Base-by-base conservation (phyloP, 2,888 invertebrate genomes). In the Ophraella communa region DNA sequence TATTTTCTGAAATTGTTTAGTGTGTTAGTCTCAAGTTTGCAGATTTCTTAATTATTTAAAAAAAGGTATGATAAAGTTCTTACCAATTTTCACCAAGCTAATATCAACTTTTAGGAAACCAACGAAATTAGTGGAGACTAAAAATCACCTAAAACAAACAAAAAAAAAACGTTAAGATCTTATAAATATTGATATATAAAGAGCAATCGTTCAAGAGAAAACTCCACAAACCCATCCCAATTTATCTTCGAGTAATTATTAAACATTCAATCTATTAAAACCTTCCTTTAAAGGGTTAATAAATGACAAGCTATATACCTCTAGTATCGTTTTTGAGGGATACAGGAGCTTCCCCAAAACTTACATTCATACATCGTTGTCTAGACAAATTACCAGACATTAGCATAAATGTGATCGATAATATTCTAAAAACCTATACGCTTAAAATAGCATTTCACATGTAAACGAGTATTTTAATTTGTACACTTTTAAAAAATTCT, bases 391-490 rank as follows among this genome's bases (percentile, higher is more conserved):
- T 62, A 62, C 54, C 49, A 44, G 27, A 30, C 56, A 72, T 70
- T 75, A 73, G 71, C 70, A 71, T 73, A 71, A 55, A 65, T 53
- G 44, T 64, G 68, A 77, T 76, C 74, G 72, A 76, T 75, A 76
- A 47, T 67, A 76, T 77, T 78, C 76, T 73, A 74, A 74, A 76
- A n/a, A 17, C 77, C 74, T 76, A 75, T 74, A 30, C 66, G 69
- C 63, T 42, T 20, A 14, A 17, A 18, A 14, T 30, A 47, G n/a
- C 54, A 53, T 39, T 45, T 27, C 23, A 39, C 17, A 51, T 30
- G 24, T 61, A 64, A n/a, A n/a, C n/a, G n/a, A n/a, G n/a, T 49
- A 53, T 47, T 17, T 3, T 10, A 18, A 7, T 49, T 49, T 2
- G 11, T 24, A 51, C n/a, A 51, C 23, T 51, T 11, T 24, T 24